Conservation (phyloP, 2,113 vertebrate species). For the Hyla sarda region DNA sequence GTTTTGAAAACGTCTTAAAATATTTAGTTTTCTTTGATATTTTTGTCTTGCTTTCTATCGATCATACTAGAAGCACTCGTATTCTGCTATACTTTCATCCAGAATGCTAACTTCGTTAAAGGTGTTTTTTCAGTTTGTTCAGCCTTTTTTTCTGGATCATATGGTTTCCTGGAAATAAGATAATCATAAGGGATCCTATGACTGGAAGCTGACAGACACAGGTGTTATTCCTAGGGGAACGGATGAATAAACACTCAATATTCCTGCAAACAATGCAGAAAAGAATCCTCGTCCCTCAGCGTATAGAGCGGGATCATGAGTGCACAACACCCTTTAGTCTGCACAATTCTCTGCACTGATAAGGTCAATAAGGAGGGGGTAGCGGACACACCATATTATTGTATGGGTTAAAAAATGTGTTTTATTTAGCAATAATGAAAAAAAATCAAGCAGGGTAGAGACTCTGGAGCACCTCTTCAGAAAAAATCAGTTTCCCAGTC, state of each 20-base stretch:
- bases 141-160: neutral
- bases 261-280: neutral
- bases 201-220: neutral
- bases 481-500: no score
- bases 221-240: neutral
- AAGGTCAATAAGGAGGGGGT: no score
- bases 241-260: neutral
- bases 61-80: neutral
- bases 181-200: neutral
- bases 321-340: no score
- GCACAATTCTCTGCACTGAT: no score
- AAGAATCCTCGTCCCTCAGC: neutral
- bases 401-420: no score
- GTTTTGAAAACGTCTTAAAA: neutral
- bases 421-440: no score
- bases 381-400: no score
- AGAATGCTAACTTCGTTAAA: neutral
- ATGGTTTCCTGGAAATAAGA: neutral
- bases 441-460: no score
- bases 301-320: no score
- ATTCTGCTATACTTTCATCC: neutral
- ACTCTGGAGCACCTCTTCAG: no score
- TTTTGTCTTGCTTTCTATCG: neutral
- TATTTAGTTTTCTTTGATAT: neutral
- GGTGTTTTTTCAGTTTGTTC: neutral